Evolutionary conservation across 2,888 invertebrate species (phyloP), one percentile per base, ranked within the genome.

Genomic region (Rhabditophanes sp.): DNA sequence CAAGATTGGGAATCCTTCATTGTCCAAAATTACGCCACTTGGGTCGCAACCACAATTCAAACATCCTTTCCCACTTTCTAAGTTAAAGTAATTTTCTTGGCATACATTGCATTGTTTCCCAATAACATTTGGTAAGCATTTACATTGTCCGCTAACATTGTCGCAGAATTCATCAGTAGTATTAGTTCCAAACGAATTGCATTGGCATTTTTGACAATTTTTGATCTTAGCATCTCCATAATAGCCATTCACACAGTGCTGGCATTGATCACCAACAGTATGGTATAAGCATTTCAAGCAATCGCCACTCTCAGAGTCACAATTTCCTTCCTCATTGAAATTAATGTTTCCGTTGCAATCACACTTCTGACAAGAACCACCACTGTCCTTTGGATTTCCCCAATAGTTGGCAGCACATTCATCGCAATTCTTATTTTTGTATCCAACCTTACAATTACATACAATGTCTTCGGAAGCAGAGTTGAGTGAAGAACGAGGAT

Each of bases 321-420:
- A 99, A 24, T 50, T 50, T 17, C 83, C 87, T 2, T 79, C 76
- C 48, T 77, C 75, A 18, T 29, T 27, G n/a, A 29, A 30, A 66
- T 96, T 88, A 36, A 81, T 79, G 65, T 96, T 96, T 53, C 80
- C 79, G 66, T 78, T 87, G 66, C 96, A 96, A 39, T 83, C 76
- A 66, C 96, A 96, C 33, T 76, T 73, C 53, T 76, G 72, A 67
- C 96, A 99, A 3, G 74, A 75, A n/a, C 85, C 88, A 22, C 59
- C 61, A n/a, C n/a, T n/a, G 29, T 65, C 64, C 16, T 40, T 39
- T 21, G 93, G 88, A 65, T 83, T 79, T 6, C 96, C 96, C 66
- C 75, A 96, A 67, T 80, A 85, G 68, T 96, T 96, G 53, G 87
- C 82, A 4, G 81, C 80, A 66, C 96, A 96, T 24, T 78, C 75